These are phyloP conservation scores for Ennomos quercinarius DNA, from an alignment of 2,888 invertebrate genomes.

Conservation along the genomic window DNA sequence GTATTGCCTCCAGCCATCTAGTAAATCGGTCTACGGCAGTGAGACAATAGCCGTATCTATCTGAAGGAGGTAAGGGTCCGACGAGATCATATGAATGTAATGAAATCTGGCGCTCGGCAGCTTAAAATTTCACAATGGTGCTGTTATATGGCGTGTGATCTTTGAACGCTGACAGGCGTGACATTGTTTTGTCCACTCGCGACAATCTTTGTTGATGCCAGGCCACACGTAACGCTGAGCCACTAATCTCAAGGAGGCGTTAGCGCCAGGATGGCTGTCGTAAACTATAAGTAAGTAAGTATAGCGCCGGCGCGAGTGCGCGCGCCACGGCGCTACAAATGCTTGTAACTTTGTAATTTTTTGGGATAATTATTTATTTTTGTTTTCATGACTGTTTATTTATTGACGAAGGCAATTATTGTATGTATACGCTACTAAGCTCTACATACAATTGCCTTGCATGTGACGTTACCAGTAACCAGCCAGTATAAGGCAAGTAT, in stretches of 20 bases:
- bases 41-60: constrained; percentile 34
- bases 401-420: too few species aligned
- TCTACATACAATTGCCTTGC: too few species aligned
- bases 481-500: too few species aligned
- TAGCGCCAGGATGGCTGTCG: constrained; percentile 42
- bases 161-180: constrained; percentile 52
- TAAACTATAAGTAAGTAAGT: too few species aligned
- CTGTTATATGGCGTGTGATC: constrained; percentile 44
- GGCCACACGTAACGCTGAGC: constrained; percentile 50
- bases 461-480: too few species aligned
- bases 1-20: constrained; percentile 41
- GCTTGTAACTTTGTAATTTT: too few species aligned
- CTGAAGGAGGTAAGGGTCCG: constrained; percentile 42
- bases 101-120: constrained; percentile 17
- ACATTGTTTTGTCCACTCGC: constrained; percentile 43
- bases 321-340: too few species aligned
- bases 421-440: too few species aligned
- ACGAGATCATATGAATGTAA: too few species aligned
- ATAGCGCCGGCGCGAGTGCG: too few species aligned
- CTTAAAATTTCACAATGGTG: constrained; percentile 21
- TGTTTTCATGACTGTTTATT: too few species aligned
- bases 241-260: constrained; percentile 42
- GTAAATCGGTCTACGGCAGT: constrained; percentile 50
- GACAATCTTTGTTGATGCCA: constrained; percentile 49
- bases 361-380: too few species aligned